These are phyloP conservation scores for Ennomos quercinarius DNA, from an alignment of 2,888 invertebrate species.

Conservation along the genomic window DNA sequence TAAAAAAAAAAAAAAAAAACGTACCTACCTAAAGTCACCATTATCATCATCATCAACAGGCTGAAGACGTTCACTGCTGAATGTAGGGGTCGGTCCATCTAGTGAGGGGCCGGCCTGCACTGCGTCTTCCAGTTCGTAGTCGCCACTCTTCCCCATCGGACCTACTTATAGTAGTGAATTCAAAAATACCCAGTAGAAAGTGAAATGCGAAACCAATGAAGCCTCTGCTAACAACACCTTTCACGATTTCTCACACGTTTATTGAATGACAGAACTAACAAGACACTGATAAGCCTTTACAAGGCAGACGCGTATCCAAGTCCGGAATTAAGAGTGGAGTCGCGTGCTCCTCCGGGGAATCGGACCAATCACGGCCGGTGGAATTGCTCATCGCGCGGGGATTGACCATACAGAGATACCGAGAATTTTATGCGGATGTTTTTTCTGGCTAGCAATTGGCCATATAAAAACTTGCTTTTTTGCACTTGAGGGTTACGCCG, in stretches of 20 bases:
- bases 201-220: no score
- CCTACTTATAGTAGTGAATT: no score
- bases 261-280: conserved; percentile 31
- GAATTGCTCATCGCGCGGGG: conserved; percentile 66
- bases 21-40: no score
- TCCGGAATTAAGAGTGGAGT: conserved; percentile 79
- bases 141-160: no score
- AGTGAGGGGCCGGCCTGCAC: no score
- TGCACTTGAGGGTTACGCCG: no score
- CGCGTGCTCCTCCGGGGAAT: conserved; percentile 74
- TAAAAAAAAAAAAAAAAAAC: no score
- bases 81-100: no score
- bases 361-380: conserved; percentile 74
- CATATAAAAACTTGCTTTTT: not conserved
- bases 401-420: conserved; percentile 52
- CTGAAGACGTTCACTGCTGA: no score
- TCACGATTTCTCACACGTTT: conserved; percentile 1
- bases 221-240: not conserved
- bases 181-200: no score
- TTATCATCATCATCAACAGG: no score
- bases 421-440: not conserved
- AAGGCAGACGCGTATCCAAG: conserved; percentile 52
- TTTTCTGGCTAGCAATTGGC: not conserved
- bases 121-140: no score
- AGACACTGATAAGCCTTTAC: conserved; percentile 51